Evolutionary conservation across 2,113 vertebrate species (phyloP), one percentile per base, ranked within the genome.

Genomic region (Cyprinodon brontotheroides): DNA sequence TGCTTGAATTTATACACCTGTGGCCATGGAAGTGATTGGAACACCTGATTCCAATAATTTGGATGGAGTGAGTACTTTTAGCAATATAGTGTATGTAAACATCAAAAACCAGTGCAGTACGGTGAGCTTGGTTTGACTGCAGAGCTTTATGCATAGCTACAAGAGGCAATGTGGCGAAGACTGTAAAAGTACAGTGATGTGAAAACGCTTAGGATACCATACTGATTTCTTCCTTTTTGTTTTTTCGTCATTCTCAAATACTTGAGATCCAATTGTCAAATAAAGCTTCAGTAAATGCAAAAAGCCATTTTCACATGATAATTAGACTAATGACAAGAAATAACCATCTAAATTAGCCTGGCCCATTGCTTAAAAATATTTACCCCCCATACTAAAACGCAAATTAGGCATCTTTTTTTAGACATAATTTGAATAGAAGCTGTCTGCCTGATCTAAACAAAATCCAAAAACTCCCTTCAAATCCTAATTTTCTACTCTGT

Each of bases 81-180:
- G n/a, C n/a, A n/a, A n/a, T n/a, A n/a, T n/a, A n/a, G n/a, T n/a
- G n/a, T 17, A 83, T 76, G 84, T 81, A 76, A 86, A 83, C 65
- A 86, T 71, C 80, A 74, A 62, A 62, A 38, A 77, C 74, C 50
- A 60, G 85, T 77, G 81, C 85, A 90, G 81, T 92, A 86, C 74
- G 62, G 63, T 86, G 75, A 57, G 61, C 53, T 81, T 41, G 75
- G 83, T 80, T 80, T 84, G 79, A 80, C 79, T 40, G 36, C 79
- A 74, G 72, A 80, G 78, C 67, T 36, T 78, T 86, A 89, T 92
- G 93, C 92, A 93, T 93, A 93, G 91, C 80, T 85, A 87, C 85
- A 88, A 84, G 86, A 93, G 92, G 92, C 91, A 92, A 88, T 75
- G 84, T 84, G 91, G 92, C 83, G n/a, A n/a, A 89, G 78, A 88